Percentiles rank a stretch among this genome's conserved stretches.
phyloP scores from a whole-genome alignment of 2,888 invertebrate genomes.

The Sminthurinus aureus region DNA sequence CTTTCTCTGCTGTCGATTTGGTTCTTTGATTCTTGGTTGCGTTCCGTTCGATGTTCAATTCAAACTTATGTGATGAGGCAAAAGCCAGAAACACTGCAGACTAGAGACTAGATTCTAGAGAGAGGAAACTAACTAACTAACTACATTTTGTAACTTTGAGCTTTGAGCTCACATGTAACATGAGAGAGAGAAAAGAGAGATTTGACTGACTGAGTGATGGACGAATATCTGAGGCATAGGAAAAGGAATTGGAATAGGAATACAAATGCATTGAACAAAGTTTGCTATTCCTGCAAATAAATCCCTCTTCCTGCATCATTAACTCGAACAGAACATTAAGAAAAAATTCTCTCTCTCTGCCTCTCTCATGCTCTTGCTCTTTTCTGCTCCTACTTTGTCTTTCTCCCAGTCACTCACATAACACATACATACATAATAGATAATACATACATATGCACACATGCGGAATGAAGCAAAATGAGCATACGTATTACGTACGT shows the following conservation, averaged over 20 bases:
- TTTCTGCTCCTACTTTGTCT: slow-evolving; percentile 1
- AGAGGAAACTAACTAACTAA: not conserved
- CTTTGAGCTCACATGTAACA: slow-evolving; percentile 45
- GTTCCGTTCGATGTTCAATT: not conserved
- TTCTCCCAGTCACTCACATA: not conserved
- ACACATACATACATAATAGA: too few relatives aligned
- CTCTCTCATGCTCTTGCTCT: too few relatives aligned
- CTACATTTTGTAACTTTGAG: slow-evolving; percentile 23
- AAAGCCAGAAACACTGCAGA: too few relatives aligned
- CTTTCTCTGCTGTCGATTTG: slow-evolving; percentile 8
- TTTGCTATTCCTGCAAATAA: slow-evolving; percentile 41
- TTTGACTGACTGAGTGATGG: slow-evolving; percentile 32
- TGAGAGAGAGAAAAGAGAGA: slow-evolving; percentile 35
- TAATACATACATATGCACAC: too few relatives aligned
- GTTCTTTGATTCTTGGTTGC: too few relatives aligned
- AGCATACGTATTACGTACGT: not conserved
- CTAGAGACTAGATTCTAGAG: too few relatives aligned
- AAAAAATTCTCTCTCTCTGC: slow-evolving; percentile 38
- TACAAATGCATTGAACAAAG: slow-evolving; percentile 25
- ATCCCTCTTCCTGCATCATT: slow-evolving; percentile 52
- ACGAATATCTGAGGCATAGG: not conserved
- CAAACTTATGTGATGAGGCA: slow-evolving; percentile 20
- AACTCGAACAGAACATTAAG: slow-evolving; percentile 41
- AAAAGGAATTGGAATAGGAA: too few relatives aligned
- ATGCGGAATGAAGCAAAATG: not conserved